Evolutionary conservation across 1,140 invertebrate genomes (phyloP).

Genomic region (Listronotus oregonensis): DNA sequence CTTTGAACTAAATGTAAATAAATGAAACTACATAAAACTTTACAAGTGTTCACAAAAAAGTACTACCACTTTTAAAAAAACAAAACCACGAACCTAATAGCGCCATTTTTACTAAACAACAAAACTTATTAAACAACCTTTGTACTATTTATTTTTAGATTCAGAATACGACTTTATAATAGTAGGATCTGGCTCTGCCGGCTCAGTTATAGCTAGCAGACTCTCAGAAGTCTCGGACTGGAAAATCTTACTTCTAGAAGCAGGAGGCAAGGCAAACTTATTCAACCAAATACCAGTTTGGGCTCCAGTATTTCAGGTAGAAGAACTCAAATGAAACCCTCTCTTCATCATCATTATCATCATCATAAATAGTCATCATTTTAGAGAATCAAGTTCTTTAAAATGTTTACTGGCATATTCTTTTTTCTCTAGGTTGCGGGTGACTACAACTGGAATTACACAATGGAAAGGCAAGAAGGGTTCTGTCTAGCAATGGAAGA

Average conservation of each 20-base stretch:
- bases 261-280: constrained; percentile 74
- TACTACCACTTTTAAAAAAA: too few species aligned
- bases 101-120: too few species aligned
- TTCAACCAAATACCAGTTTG: constrained; percentile 29
- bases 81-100: too few species aligned
- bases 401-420: constrained; percentile 50
- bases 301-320: constrained; percentile 29
- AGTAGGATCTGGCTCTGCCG: constrained; percentile 87
- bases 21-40: too few species aligned
- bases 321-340: not conserved
- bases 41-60: too few species aligned
- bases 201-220: constrained; percentile 86
- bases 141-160: constrained; percentile 14
- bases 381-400: not conserved
- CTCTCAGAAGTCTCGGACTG: constrained; percentile 77
- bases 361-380: not conserved
- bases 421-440: constrained; percentile 52
- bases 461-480: constrained; percentile 70
- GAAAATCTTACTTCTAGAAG: constrained; percentile 79
- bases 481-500: constrained; percentile 63
- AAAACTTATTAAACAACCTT: too few species aligned
- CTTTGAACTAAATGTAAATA: too few species aligned
- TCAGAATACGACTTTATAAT: constrained; percentile 79
- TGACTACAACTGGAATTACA: constrained; percentile 79
- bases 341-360: not conserved